Conservation (phyloP, 2,113 vertebrate genomes). For the Scartelaos histophorus region DNA sequence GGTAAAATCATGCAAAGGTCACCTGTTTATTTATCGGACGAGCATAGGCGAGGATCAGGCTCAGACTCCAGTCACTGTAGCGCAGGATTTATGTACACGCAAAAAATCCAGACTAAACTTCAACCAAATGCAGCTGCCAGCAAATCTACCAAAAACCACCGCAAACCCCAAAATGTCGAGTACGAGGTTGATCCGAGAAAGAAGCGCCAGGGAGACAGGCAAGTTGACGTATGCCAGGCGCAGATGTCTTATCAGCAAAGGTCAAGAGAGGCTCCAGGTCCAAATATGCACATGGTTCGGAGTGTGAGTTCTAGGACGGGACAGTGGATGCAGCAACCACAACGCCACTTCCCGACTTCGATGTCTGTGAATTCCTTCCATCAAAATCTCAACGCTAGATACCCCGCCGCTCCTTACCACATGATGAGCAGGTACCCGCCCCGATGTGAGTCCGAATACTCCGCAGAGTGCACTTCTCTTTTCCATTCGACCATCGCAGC, state of each 20-base stretch:
- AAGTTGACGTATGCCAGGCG: slow-evolving; percentile 72
- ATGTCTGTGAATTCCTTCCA: slow-evolving; percentile 68
- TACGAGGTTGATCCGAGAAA: slow-evolving; percentile 48
- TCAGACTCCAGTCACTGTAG: slow-evolving; percentile 83
- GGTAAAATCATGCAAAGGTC: slow-evolving; percentile 41
- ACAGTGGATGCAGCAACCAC: slow-evolving; percentile 57
- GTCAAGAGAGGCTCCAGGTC: slow-evolving; percentile 41
- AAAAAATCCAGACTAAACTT: slow-evolving; percentile 58
- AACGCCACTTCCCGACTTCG: slow-evolving; percentile 42
- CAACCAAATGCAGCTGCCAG: slow-evolving; percentile 48
- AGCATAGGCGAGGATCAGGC: slow-evolving; percentile 72
- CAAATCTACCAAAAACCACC: slow-evolving; percentile 57
- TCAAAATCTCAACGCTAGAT: slow-evolving; percentile 62
- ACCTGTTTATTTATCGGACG: slow-evolving; percentile 57
- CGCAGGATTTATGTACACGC: slow-evolving; percentile 48
- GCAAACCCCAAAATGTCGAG: slow-evolving; percentile 51
- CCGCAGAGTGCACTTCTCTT: slow-evolving; percentile 80
- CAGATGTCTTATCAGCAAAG: slow-evolving; percentile 45
- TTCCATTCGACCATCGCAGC: slow-evolving; percentile 85
- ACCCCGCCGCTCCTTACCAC: slow-evolving; percentile 65
- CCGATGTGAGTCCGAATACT: slow-evolving; percentile 83
- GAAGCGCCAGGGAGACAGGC: slow-evolving; percentile 74
- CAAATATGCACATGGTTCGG: slow-evolving; percentile 59
- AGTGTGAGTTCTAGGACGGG: slow-evolving; percentile 63
- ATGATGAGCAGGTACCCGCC: slow-evolving; percentile 50